These are phyloP conservation scores for Coleophora deauratella DNA, from an alignment of 2,888 invertebrate species.

Conservation along the genomic window DNA sequence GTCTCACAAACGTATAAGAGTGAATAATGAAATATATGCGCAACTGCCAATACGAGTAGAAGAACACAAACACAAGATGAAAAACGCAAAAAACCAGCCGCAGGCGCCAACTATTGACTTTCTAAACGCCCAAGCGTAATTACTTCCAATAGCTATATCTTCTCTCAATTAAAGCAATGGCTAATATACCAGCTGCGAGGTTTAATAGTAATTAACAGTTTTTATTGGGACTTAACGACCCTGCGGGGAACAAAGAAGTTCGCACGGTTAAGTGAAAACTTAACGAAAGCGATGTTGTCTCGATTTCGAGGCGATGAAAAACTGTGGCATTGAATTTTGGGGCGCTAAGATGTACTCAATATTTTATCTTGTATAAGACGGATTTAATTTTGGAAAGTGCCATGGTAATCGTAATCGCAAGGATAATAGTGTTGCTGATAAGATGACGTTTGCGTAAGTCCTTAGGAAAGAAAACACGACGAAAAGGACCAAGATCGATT, in stretches of 20 bases:
- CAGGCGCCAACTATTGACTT: constrained; percentile 13
- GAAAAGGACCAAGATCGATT: no score
- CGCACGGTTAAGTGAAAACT: constrained; percentile 42
- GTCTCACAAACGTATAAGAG: no score
- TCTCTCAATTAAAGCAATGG: constrained; percentile 11
- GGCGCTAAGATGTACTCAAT: constrained; percentile 3
- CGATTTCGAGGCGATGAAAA: constrained; percentile 17
- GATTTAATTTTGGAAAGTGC: not conserved
- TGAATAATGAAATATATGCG: no score
- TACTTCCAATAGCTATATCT: constrained; percentile 9
- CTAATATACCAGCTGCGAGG: constrained; percentile 6
- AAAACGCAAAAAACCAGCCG: no score
- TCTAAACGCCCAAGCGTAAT: constrained; percentile 18
- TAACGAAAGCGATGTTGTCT: constrained; percentile 40
- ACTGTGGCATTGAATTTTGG: constrained; percentile 12
- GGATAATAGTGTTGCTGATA: no score
- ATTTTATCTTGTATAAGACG: no score
- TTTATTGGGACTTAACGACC: constrained; percentile 22
- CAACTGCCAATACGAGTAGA: no score
- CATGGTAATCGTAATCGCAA: no score
- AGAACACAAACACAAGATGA: no score
- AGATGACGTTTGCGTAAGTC: no score
- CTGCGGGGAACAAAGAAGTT: constrained; percentile 24
- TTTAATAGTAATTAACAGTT: constrained; percentile 22
- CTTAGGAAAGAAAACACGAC: no score